A percentile compares a stretch with the other conserved stretches of the same genome.
Conservation (phyloP, 2,113 vertebrate genomes). For the Notothenia rossii region DNA sequence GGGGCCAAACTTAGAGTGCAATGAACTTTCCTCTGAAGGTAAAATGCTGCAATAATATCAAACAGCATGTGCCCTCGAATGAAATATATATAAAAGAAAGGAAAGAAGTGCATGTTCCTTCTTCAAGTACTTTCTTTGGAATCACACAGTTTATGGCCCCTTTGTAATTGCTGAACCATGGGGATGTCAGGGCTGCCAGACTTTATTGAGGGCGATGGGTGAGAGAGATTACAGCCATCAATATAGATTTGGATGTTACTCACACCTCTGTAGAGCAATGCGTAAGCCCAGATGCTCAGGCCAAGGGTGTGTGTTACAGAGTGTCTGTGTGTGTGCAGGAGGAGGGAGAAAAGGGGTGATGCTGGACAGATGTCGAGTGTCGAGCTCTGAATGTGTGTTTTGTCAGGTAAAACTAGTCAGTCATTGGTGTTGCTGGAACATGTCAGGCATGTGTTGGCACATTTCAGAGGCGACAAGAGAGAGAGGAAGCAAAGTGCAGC, state of each 20-base stretch:
- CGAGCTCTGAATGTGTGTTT: not conserved
- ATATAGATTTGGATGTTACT: conserved; percentile 60
- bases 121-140: conserved; percentile 21
- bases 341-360: not conserved
- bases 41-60: conserved; percentile 9
- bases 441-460: not conserved
- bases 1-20: not conserved
- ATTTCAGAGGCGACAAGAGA: conserved; percentile 3
- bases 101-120: conserved; percentile 5
- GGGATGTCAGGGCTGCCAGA: conserved; percentile 36
- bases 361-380: not conserved
- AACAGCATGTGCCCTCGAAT: not conserved
- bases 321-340: not conserved
- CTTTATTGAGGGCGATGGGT: conserved; percentile 43
- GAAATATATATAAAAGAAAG: conserved; percentile 15
- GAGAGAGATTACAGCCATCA: conserved; percentile 54
- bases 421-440: conserved; percentile 25
- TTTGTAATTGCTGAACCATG: conserved; percentile 39
- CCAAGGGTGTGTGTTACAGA: not conserved
- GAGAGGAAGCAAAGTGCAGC: not conserved
- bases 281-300: conserved; percentile 28
- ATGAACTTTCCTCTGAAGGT: not conserved
- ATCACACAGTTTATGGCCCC: conserved; percentile 32
- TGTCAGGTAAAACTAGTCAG: conserved; percentile 11
- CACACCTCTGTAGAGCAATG: conserved; percentile 27